A percentile compares a stretch with the other conserved stretches of the same genome.
Evolutionary conservation across 2,888 invertebrate species (phyloP).

Genomic region (Tetranychus piercei): DNA sequence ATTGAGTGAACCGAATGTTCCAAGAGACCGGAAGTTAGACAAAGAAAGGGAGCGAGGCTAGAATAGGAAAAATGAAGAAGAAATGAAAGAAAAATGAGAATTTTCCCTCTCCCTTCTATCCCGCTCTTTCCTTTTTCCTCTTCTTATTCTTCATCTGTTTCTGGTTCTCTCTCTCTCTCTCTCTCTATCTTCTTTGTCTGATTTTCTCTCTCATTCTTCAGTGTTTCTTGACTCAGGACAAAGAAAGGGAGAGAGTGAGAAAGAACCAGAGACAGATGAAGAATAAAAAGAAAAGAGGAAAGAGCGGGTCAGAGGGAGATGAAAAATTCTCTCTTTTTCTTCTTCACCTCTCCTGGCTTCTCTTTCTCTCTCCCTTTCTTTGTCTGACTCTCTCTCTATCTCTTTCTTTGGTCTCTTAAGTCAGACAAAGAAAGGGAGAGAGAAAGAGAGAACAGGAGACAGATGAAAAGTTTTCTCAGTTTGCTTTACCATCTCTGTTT

Average conservation of each 20-base stretch:
- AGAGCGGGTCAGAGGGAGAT: neutral
- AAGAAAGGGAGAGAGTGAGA: constrained; percentile 9
- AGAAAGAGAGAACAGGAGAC: neutral
- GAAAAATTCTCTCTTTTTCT: neutral
- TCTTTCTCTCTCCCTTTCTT: too few relatives aligned
- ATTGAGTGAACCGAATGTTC: neutral
- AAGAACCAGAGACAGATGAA: neutral
- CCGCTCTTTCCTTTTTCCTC: too few relatives aligned
- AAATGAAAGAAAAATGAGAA: too few relatives aligned
- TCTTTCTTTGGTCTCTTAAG: too few relatives aligned
- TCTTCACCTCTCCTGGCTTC: neutral
- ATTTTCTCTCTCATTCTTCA: neutral
- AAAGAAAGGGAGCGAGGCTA: neutral
- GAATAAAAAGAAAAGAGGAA: neutral
- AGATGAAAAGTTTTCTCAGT: neutral
- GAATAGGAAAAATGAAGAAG: neutral
- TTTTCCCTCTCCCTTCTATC: too few relatives aligned
- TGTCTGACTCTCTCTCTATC: too few relatives aligned
- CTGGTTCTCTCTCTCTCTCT: neutral
- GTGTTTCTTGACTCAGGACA: neutral
- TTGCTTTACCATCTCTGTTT: too few relatives aligned
- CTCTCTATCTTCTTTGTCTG: neutral
- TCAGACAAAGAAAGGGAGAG: neutral
- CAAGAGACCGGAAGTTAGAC: neutral
- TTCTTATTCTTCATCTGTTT: too few relatives aligned